These are phyloP conservation scores for Dryomyza anilis DNA, from an alignment of 2,888 invertebrate genomes.

Conservation along the genomic window DNA sequence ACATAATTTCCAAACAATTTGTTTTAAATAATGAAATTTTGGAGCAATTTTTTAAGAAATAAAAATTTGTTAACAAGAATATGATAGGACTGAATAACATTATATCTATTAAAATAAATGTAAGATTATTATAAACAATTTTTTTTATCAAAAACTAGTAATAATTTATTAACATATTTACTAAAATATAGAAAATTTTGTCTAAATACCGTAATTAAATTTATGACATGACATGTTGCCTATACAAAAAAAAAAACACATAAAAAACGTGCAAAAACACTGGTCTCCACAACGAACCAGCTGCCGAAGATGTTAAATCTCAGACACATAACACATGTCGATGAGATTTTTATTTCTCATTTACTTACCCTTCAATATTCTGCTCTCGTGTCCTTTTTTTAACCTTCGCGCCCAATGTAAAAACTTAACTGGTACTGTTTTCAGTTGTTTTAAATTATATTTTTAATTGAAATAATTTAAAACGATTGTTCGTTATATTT, in stretches of 20 bases:
- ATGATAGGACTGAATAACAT: background rate
- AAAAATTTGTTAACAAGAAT: background rate
- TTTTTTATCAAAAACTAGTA: background rate
- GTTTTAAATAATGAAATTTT: no score
- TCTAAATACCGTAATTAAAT: no score
- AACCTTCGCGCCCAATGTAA: background rate
- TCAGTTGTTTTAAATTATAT: no score
- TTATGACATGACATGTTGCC: background rate
- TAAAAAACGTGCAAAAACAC: background rate
- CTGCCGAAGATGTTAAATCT: background rate
- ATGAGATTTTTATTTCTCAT: background rate
- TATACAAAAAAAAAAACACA: background rate
- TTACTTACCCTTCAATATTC: constrained; percentile 1
- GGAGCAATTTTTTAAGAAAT: no score
- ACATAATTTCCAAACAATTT: no score
- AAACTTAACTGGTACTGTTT: background rate
- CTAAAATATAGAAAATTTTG: background rate
- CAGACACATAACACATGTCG: background rate
- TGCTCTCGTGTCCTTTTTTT: constrained; percentile 2
- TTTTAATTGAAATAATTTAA: no score
- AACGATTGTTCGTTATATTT: no score
- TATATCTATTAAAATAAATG: background rate
- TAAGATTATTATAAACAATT: background rate
- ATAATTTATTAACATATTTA: no score
- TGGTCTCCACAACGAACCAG: background rate